These are phyloP conservation scores for Porites divaricata DNA, from an alignment of 92 coral and sea anemone species.

Conservation along the genomic window DNA sequence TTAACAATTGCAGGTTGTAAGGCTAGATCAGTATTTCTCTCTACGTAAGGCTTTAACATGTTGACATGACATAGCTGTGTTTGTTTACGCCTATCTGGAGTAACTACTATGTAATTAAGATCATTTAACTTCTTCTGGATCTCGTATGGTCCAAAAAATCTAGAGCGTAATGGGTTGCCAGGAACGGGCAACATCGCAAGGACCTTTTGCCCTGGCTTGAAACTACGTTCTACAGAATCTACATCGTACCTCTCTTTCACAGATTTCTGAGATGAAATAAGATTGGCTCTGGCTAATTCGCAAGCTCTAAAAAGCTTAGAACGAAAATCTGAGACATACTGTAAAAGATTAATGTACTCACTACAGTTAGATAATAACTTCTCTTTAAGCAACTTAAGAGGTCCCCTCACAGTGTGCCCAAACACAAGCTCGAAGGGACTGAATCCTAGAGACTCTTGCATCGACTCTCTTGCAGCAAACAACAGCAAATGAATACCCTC, in stretches of 20 bases:
- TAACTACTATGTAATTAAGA: constrained; percentile 17
- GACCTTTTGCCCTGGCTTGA: constrained; percentile 49
- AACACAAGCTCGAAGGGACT: constrained; percentile 69
- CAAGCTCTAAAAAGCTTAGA: constrained; percentile 38
- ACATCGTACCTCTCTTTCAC: constrained; percentile 39
- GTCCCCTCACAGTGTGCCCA: constrained; percentile 64
- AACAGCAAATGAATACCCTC: constrained; percentile 21
- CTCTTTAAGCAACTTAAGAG: constrained; percentile 55
- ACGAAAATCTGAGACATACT: constrained; percentile 33
- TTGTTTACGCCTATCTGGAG: not conserved
- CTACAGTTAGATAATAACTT: constrained; percentile 24
- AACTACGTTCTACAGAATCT: constrained; percentile 21
- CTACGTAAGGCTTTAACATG: constrained; percentile 10
- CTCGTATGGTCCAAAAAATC: constrained; percentile 38
- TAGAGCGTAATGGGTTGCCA: constrained; percentile 19
- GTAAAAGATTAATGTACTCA: not conserved
- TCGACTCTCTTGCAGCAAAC: constrained; percentile 49
- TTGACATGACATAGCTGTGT: constrained; percentile 47
- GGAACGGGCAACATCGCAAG: constrained; percentile 41
- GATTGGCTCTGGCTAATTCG: constrained; percentile 33
- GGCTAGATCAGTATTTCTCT: not conserved
- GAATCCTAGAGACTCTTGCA: constrained; percentile 64
- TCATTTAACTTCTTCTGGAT: constrained; percentile 12
- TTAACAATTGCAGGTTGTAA: not conserved
- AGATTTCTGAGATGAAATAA: not conserved